Evolutionary conservation across 2,888 invertebrate species (phyloP), one percentile per base, ranked within the genome.

Genomic region (Antitype chi): DNA sequence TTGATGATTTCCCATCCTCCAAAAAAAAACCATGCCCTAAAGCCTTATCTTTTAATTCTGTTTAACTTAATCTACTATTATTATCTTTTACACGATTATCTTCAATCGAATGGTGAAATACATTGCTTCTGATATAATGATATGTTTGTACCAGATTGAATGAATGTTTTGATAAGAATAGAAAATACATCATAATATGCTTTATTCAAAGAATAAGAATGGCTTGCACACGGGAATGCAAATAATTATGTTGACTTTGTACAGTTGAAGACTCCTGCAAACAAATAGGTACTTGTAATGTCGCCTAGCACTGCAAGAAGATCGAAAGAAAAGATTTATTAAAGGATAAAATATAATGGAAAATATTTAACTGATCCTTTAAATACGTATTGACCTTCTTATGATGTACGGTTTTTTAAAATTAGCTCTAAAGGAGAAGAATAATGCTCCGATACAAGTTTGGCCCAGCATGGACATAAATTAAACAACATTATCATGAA

Each of bases 81-180:
- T 67, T 20, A 68, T 80, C 57, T 70, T 57, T 53, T 17, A 68
- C 28, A 32, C 25, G 25, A 55, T 79, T 23, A 17, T 38, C 43
- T 62, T n/a, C 6, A 1, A 62, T n/a, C 47, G 13, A 55, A 53
- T 53, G 52, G 25, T 47, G 9, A 57, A 75, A 75, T 23, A 38
- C 13, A 49, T 62, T 59, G 49, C 38, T 28, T 62, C 20, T 62
- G 52, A 60, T 53, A 32, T 17, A 2, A 28, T 62, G 43, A 60
- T 53, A 53, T 20, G 6, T 43, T 52, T n/a, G 4, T 63, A 78
- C 20, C 78, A 28, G 43, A 78, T 47, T 47, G 28, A 47, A 53
- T 62, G 28, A 52, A 38, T 78, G 7, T 64, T 43, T 53, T 43
- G 52, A 78, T 78, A 64, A 32, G n/a, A 62, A 77, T 23, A 43